phyloP scores from a whole-genome alignment of 2,888 invertebrate species.

The Aquatica leii region DNA sequence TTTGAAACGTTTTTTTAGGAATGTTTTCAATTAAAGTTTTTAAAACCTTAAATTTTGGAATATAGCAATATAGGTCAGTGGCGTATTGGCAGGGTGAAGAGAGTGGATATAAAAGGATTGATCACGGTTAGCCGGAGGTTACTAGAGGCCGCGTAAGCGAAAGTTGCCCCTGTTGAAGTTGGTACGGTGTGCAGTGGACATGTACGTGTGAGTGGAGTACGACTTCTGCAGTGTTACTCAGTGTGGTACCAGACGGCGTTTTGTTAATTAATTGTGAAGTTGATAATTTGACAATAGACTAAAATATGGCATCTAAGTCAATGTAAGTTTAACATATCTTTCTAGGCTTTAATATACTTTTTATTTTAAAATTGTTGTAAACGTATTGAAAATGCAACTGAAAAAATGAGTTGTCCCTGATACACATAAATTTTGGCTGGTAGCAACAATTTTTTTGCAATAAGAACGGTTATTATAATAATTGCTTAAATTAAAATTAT shows the following conservation, averaged over 20 bases:
- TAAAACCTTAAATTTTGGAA: not conserved
- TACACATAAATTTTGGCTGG: too few species aligned
- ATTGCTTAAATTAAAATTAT: too few species aligned
- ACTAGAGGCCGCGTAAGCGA: constrained; percentile 45
- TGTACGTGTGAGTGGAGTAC: constrained; percentile 43
- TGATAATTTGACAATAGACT: constrained; percentile 28
- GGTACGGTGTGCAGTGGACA: constrained; percentile 40
- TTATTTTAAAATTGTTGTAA: too few species aligned
- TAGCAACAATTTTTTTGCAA: too few species aligned
- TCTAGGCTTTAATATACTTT: too few species aligned
- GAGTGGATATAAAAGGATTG: constrained; percentile 50
- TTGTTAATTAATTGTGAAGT: constrained; percentile 10
- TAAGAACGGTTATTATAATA: too few species aligned
- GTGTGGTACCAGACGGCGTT: constrained; percentile 37
- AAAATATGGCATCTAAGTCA: constrained; percentile 35
- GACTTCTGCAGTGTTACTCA: constrained; percentile 40
- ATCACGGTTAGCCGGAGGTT: constrained; percentile 48
- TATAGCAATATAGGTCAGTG: constrained; percentile 34
- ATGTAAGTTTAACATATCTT: constrained; percentile 39
- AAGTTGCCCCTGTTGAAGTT: constrained; percentile 46
- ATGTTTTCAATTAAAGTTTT: not conserved
- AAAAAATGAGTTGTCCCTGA: too few species aligned
- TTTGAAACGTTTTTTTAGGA: too few species aligned
- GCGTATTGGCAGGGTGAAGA: constrained; percentile 41
- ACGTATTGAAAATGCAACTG: too few species aligned